Percentiles rank a stretch among this genome's conserved stretches.
These are phyloP conservation scores for Halcyon smyrnensis DNA, from an alignment of 2,797 vertebrate genomes.

Conservation along the genomic window DNA sequence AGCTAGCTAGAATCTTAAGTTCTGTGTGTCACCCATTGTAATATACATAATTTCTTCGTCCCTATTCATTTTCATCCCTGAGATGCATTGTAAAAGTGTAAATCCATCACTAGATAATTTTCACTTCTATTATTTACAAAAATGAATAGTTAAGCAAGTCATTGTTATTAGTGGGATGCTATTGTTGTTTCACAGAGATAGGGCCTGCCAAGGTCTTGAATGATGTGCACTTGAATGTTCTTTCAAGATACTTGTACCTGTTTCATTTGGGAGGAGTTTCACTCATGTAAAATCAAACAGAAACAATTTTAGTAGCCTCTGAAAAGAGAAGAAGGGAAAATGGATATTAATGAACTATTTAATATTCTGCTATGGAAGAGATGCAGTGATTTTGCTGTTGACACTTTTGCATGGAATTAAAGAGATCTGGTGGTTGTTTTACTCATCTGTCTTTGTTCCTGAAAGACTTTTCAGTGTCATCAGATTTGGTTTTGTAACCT, in stretches of 20 bases:
- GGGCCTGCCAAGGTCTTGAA: conserved; percentile 66
- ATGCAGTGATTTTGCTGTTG: conserved; percentile 72
- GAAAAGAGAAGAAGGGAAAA: conserved; percentile 67
- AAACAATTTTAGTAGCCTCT: conserved; percentile 71
- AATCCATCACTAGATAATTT: conserved; percentile 73
- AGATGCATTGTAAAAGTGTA: conserved; percentile 57
- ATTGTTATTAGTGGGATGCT: conserved; percentile 65
- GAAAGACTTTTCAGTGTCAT: conserved; percentile 70
- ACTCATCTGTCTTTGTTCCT: conserved; percentile 65
- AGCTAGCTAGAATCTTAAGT: neutral
- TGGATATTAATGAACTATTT: conserved; percentile 74
- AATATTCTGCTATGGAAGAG: conserved; percentile 65
- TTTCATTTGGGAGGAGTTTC: conserved; percentile 69
- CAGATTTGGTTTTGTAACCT: conserved; percentile 64
- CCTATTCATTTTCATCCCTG: conserved; percentile 50
- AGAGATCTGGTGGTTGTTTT: conserved; percentile 62
- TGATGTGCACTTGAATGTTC: conserved; percentile 69
- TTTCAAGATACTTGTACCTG: conserved; percentile 73
- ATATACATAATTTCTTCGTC: conserved; percentile 47
- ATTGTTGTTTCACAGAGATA: conserved; percentile 55
- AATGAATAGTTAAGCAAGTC: conserved; percentile 71
- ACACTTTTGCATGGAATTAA: conserved; percentile 73
- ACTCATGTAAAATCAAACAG: conserved; percentile 73
- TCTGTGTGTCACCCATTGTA: conserved; percentile 26
- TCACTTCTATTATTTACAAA: conserved; percentile 71